Base-by-base conservation (phyloP, 2,797 vertebrate species). In the Limnodromus scolopaceus region DNA sequence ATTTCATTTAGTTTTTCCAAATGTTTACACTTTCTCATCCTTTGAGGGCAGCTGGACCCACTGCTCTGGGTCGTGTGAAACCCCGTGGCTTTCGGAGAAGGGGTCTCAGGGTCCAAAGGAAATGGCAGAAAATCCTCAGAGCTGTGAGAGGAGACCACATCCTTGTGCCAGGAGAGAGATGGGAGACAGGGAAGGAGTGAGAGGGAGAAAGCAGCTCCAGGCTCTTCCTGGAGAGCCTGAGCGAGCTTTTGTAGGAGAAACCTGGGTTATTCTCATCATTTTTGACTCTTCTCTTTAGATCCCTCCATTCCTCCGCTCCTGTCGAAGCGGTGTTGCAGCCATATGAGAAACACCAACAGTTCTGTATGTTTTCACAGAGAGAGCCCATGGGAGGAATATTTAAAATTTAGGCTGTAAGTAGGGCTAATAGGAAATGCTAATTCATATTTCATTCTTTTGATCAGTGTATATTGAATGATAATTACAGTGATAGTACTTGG, bases 381-480 rank as follows among this genome's bases (percentile, higher is more conserved):
- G 79, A 88, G 84, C 92, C 94, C 94, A 55, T 45, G 87, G 94
- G 96, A 96, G 74, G 90, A 89, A 72, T 82, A 87, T 93, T 96
- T 91, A 89, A 95, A 80, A 93, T 95, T 85, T 76, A 91, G 93
- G 87, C 95, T 92, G 76, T 91, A 84, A 92, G 89, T 79, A 83
- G 91, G 87, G 91, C 93, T 97, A 96, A 97, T 96, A 96, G 94
- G 95, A 97, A 94, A 96, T 97, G 96, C 93, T 97, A 95, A 96
- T 97, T 96, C 95, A 32, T 92, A 81, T 97, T 96, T 97, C 91
- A 92, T 95, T 95, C 95, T 97, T 96, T 96, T 95, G 96, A 97
- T 97, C 95, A 87, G 89, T 49, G 84, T 95, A 51, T 95, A 84
- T 92, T 94, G 96, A 96, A 95, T 95, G 95, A 93, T 97, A 93